These are phyloP conservation scores for Scyliorhinus canicula DNA, from an alignment of 2,797 vertebrate species.

Conservation along the genomic window DNA sequence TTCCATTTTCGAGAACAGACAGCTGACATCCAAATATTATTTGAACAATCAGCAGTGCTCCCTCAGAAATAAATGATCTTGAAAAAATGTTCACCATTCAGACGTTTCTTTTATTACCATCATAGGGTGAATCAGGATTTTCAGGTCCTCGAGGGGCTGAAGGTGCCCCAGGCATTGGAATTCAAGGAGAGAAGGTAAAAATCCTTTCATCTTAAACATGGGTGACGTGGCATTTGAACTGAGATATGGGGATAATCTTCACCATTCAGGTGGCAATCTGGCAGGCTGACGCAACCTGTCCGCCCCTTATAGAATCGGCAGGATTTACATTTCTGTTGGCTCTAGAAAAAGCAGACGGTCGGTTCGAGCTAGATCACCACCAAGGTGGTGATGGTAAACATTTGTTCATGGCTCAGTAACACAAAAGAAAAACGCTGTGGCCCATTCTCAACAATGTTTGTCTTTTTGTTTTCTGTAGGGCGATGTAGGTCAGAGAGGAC, in stretches of 20 bases:
- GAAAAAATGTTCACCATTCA: not conserved
- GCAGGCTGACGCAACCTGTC: not conserved
- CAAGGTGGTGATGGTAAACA: not conserved
- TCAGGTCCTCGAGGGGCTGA: slow-evolving; percentile 72
- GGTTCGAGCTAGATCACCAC: not conserved
- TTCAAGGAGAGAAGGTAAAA: slow-evolving; percentile 78
- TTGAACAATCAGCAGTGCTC: not conserved
- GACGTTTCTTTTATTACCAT: not conserved
- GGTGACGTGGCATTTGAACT: not conserved
- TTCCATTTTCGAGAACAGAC: not conserved
- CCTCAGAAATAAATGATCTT: not conserved
- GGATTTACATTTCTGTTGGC: not conserved
- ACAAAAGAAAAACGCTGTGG: not conserved
- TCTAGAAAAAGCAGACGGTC: not conserved
- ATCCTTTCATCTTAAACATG: slow-evolving; percentile 38
- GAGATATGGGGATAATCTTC: not conserved
- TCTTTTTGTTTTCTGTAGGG: slow-evolving; percentile 56
- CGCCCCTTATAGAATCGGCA: not conserved
- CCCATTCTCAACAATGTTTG: not conserved
- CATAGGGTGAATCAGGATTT: slow-evolving; percentile 74
- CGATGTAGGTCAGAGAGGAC: slow-evolving; percentile 78
- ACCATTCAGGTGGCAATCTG: not conserved
- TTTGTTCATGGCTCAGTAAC: not conserved
- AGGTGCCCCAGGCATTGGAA: slow-evolving; percentile 70
- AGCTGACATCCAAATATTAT: not conserved